Conservation (phyloP, 2,797 vertebrate genomes). For the Knipowitschia caucasica region DNA sequence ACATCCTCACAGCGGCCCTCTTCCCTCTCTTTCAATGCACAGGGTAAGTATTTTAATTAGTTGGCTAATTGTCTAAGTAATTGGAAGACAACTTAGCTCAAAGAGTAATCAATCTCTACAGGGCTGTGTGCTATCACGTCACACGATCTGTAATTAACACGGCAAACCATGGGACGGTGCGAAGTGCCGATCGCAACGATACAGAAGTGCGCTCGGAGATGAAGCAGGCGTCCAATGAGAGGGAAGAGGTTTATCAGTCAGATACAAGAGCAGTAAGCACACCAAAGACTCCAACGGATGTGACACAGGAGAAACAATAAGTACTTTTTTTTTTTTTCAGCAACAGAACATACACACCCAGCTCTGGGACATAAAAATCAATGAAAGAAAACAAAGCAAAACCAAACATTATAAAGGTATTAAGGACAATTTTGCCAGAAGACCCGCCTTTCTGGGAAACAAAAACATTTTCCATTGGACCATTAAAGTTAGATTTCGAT, state of each 20-base stretch:
- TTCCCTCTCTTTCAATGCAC: conserved; percentile 91
- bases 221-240: conserved; percentile 61
- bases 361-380: too few relatives aligned
- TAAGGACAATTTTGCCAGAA: too few relatives aligned
- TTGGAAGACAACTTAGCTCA: conserved; percentile 99
- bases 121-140: conserved; percentile 97
- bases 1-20: conserved; percentile 78
- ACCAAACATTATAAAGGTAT: too few relatives aligned
- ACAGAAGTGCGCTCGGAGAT: conserved; percentile 51
- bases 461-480: too few relatives aligned
- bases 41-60: conserved; percentile 99
- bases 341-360: too few relatives aligned
- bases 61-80: conserved; percentile 99
- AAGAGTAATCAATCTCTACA: conserved; percentile 99
- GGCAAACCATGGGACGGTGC: conserved; percentile 82
- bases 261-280: conserved; percentile 42
- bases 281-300: conserved; percentile 21
- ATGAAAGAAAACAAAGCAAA: too few relatives aligned
- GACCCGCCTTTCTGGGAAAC: too few relatives aligned
- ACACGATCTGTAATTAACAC: conserved; percentile 97
- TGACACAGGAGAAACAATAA: conserved; percentile 60
- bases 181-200: conserved; percentile 73
- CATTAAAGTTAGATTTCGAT: too few relatives aligned
- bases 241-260: conserved; percentile 56
- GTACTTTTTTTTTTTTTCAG: too few relatives aligned